A percentile compares a stretch with the other conserved stretches of the same genome.
Conservation (phyloP, 2,113 vertebrate genomes). For the Danionella cerebrum region DNA sequence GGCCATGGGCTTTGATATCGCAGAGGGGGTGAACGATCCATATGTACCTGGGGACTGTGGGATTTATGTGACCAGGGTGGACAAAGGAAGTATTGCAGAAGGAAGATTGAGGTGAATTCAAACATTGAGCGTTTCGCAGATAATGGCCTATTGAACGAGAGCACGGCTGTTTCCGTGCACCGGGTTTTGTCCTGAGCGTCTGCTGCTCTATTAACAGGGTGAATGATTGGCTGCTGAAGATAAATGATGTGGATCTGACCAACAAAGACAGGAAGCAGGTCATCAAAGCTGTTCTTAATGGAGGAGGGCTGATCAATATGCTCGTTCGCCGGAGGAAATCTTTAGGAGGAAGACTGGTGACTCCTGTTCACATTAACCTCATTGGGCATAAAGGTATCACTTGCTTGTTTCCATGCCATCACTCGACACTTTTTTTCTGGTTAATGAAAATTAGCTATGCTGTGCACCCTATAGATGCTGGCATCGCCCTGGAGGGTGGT, state of each 20-base stretch:
- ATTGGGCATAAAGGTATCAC: conserved; percentile 86
- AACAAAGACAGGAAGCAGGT: conserved; percentile 97
- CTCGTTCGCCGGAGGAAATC: conserved; percentile 91
- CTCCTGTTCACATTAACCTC: conserved; percentile 87
- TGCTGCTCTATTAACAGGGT: conserved; percentile 65
- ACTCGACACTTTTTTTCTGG: not conserved
- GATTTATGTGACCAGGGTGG: conserved; percentile 94
- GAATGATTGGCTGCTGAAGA: conserved; percentile 94
- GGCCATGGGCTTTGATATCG: conserved; percentile 92
- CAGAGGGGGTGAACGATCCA: conserved; percentile 90
- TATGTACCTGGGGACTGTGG: conserved; percentile 92
- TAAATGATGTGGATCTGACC: conserved; percentile 90
- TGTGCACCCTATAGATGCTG: conserved; percentile 71
- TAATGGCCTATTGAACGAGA: not conserved
- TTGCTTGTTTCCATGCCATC: not conserved
- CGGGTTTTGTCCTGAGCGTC: not conserved
- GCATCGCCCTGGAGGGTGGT: conserved; percentile 83
- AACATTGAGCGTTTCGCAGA: conserved; percentile 3
- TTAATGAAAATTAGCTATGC: not conserved
- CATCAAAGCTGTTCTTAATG: conserved; percentile 83
- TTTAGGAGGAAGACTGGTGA: conserved; percentile 83
- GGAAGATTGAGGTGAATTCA: conserved; percentile 81
- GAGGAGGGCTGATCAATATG: conserved; percentile 91
- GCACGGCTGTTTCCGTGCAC: not conserved
- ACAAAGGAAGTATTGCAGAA: conserved; percentile 96